These are phyloP conservation scores for Scaptomyza parva DNA, from an alignment of 2,888 invertebrate genomes.

Conservation along the genomic window DNA sequence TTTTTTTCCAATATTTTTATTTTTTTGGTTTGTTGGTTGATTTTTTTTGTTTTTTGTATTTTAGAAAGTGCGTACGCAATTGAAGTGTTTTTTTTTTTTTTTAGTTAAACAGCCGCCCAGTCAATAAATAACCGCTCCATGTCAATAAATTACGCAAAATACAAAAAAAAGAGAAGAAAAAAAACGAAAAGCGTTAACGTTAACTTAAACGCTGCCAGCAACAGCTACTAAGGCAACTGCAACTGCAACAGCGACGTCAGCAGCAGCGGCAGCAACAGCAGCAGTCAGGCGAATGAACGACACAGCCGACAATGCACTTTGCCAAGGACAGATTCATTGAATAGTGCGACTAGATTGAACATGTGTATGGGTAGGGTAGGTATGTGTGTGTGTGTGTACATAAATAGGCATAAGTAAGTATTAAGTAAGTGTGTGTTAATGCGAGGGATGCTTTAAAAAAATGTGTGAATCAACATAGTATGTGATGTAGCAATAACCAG, in stretches of 20 bases:
- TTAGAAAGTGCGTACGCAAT: conserved; percentile 79
- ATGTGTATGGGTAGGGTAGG: conserved; percentile 23
- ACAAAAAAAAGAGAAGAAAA: no score
- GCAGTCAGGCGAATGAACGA: conserved; percentile 71
- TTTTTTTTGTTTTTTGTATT: no score
- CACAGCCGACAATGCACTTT: conserved; percentile 83
- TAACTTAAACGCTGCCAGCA: conserved; percentile 48
- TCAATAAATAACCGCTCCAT: conserved; percentile 71
- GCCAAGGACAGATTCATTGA: conserved; percentile 84
- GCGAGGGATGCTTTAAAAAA: conserved; percentile 39
- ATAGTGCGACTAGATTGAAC: conserved; percentile 66
- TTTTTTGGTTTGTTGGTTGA: conserved; percentile 15
- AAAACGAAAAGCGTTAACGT: no score
- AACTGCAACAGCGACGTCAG: background rate
- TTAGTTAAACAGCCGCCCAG: conserved; percentile 60
- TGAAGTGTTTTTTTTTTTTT: conserved; percentile 54
- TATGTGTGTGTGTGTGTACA: conserved; percentile 6
- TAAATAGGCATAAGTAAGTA: conserved; percentile 15
- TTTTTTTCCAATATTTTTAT: conserved; percentile 21
- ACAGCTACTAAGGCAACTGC: conserved; percentile 37
- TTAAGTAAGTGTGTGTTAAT: conserved; percentile 10
- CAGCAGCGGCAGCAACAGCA: conserved; percentile 5
- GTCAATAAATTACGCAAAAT: conserved; percentile 77
- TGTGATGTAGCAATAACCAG: background rate
- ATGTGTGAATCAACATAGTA: background rate